Conservation (phyloP, 2,113 vertebrate species). For the Morphnarchus princeps region DNA sequence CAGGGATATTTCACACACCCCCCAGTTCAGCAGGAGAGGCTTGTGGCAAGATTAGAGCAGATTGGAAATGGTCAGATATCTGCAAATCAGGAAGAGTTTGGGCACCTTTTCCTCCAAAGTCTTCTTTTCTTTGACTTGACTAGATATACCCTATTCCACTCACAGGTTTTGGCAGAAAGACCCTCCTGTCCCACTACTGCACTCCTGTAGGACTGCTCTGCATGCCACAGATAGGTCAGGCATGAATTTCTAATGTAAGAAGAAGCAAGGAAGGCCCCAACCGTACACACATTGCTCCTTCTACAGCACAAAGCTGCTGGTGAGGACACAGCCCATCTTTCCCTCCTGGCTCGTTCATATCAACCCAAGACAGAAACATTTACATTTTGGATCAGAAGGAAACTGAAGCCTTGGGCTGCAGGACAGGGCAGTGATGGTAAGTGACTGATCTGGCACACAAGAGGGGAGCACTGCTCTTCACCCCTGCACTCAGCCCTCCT, state of each 20-base stretch:
- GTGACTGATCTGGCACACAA: background rate
- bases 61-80: background rate
- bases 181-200: background rate
- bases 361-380: background rate
- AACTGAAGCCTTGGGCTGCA: background rate
- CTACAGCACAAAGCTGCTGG: background rate
- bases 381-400: background rate
- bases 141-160: background rate
- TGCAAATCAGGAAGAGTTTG: background rate
- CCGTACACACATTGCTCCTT: background rate
- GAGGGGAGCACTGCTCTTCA: background rate
- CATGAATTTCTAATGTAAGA: background rate
- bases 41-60: constrained; percentile 10
- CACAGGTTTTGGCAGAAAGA: background rate
- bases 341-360: background rate
- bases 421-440: background rate
- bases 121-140: background rate
- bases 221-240: background rate
- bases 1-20: constrained; percentile 35
- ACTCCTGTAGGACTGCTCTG: background rate
- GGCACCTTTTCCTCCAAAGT: background rate
- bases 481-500: background rate
- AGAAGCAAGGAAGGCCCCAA: background rate
- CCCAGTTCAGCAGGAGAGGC: background rate
- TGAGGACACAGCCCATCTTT: background rate